These are phyloP conservation scores for Chromis chromis DNA, from an alignment of 2,797 vertebrate genomes.

Conservation along the genomic window DNA sequence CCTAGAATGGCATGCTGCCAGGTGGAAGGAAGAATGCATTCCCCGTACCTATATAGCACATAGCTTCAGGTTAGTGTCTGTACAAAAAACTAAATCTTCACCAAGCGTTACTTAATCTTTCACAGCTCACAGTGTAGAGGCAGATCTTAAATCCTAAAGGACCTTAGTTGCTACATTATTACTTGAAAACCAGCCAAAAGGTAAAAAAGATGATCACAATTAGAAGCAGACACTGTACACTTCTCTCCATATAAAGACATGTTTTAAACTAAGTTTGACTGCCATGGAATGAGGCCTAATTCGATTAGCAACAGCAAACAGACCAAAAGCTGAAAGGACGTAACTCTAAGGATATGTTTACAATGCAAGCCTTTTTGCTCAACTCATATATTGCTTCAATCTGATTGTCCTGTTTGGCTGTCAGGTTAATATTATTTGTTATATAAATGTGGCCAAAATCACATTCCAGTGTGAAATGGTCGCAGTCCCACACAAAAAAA, in stretches of 20 bases:
- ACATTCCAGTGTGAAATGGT: too few relatives aligned
- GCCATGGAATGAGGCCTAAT: neutral
- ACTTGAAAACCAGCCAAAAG: neutral
- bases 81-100: neutral
- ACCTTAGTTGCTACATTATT: neutral
- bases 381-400: too few relatives aligned
- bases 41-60: constrained; percentile 12
- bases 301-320: neutral
- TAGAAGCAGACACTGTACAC: too few relatives aligned
- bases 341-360: too few relatives aligned
- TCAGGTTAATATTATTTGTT: too few relatives aligned
- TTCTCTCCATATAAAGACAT: neutral
- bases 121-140: neutral
- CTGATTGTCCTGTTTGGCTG: too few relatives aligned
- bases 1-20: constrained; percentile 37
- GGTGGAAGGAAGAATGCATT: constrained; percentile 25
- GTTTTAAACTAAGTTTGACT: neutral
- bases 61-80: constrained; percentile 20
- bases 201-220: too few relatives aligned
- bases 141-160: too few relatives aligned
- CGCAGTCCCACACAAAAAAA: too few relatives aligned
- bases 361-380: too few relatives aligned
- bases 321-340: too few relatives aligned
- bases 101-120: constrained; percentile 20
- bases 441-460: too few relatives aligned